Percentiles rank a stretch among this genome's conserved stretches.
Conservation (phyloP, 2,797 vertebrate species). For the Danio aesculapii region DNA sequence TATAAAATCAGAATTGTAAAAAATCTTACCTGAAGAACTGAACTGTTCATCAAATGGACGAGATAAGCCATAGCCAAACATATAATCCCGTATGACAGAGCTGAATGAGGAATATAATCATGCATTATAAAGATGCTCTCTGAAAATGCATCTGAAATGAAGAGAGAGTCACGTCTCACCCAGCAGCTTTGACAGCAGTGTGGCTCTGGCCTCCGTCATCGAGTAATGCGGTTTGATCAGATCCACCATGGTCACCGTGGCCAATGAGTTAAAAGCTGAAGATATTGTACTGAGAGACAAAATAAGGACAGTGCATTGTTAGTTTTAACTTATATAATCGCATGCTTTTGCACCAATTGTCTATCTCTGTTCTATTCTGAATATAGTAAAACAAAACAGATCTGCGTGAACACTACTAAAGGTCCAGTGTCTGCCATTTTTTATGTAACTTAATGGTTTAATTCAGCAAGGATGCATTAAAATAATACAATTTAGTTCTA, state of each 20-base stretch:
- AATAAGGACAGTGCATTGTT: background rate
- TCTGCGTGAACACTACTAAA: background rate
- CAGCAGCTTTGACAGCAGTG: slow-evolving; percentile 82
- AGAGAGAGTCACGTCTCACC: slow-evolving; percentile 70
- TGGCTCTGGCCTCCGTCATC: slow-evolving; percentile 81
- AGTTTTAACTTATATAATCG: background rate
- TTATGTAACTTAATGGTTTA: background rate
- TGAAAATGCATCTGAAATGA: background rate
- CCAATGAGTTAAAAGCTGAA: slow-evolving; percentile 91
- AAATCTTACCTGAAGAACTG: slow-evolving; percentile 84
- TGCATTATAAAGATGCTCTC: slow-evolving; percentile 1
- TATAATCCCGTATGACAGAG: slow-evolving; percentile 84
- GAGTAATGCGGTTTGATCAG: slow-evolving; percentile 85
- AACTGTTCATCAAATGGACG: slow-evolving; percentile 85
- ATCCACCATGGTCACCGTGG: slow-evolving; percentile 91
- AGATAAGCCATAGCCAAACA: slow-evolving; percentile 90
- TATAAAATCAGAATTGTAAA: background rate
- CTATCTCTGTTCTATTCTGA: too few relatives aligned
- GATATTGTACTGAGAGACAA: slow-evolving; percentile 84
- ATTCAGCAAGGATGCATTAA: background rate
- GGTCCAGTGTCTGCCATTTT: background rate
- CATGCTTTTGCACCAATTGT: background rate
- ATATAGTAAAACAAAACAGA: background rate
- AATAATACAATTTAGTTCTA: background rate
- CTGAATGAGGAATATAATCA: slow-evolving; percentile 68